phyloP scores from a whole-genome alignment of 1,140 invertebrate genomes.

The Sarcophaga peregrina region DNA sequence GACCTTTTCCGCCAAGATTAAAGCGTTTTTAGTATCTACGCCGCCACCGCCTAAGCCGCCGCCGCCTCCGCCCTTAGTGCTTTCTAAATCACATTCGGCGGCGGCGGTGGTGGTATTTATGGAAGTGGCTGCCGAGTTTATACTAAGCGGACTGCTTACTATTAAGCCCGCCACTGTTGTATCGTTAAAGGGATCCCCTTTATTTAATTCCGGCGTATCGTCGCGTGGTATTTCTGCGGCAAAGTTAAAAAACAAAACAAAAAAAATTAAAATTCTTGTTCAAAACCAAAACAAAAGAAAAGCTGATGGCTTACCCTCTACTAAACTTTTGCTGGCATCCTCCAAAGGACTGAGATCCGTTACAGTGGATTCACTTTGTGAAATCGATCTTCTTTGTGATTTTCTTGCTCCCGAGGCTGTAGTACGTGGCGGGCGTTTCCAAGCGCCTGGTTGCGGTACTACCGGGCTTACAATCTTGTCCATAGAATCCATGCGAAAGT shows the following conservation, averaged over 20 bases:
- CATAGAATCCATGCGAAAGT: conserved; percentile 76
- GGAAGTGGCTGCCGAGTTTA: conserved; percentile 59
- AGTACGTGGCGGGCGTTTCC: conserved; percentile 71
- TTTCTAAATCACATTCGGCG: conserved; percentile 46
- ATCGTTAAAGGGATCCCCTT: conserved; percentile 24
- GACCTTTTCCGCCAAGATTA: conserved; percentile 16
- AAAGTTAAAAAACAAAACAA: conserved; percentile 21
- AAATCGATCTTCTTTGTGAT: conserved; percentile 56
- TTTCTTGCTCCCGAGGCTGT: conserved; percentile 61
- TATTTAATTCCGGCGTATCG: conserved; percentile 56
- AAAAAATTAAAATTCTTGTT: conserved; percentile 7
- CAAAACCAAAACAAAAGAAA: background rate
- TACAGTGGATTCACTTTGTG: conserved; percentile 61
- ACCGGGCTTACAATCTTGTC: conserved; percentile 94
- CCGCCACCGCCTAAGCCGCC: conserved; percentile 40
- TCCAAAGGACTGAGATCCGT: conserved; percentile 56
- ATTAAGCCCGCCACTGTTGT: conserved; percentile 44
- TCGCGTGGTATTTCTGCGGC: conserved; percentile 58
- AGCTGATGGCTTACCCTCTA: conserved; percentile 51
- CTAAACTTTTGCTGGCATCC: conserved; percentile 49
- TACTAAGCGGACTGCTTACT: conserved; percentile 58
- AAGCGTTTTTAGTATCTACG: conserved; percentile 32
- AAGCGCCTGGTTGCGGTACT: conserved; percentile 86
- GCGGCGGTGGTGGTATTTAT: conserved; percentile 46
- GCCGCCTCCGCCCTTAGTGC: conserved; percentile 49